Percentiles rank a stretch among this genome's conserved stretches.
Conservation (phyloP, 2,888 invertebrate species). For the Chironomus tentans region DNA sequence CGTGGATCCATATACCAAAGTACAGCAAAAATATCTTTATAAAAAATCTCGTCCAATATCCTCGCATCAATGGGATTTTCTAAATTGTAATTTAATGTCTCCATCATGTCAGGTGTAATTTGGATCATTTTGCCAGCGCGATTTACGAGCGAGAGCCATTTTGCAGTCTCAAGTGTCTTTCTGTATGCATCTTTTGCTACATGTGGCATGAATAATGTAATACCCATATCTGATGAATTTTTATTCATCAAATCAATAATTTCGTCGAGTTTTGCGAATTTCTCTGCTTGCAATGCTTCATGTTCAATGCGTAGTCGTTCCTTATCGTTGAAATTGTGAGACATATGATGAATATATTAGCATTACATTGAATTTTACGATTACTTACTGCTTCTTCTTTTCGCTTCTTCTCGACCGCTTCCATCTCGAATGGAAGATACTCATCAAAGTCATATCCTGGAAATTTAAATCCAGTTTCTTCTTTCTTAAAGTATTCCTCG, state of each 20-base stretch:
- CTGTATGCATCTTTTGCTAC: conserved; percentile 38
- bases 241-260: conserved; percentile 38
- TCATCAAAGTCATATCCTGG: no score
- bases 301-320: conserved; percentile 26
- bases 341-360: no score
- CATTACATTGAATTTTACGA: not conserved
- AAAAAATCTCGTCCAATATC: conserved; percentile 35
- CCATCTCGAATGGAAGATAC: no score
- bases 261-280: conserved; percentile 17
- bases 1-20: conserved; percentile 37
- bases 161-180: conserved; percentile 38
- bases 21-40: conserved; percentile 37
- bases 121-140: conserved; percentile 37
- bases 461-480: no score
- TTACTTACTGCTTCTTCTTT: conserved; percentile 9
- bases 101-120: conserved; percentile 34
- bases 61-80: conserved; percentile 37
- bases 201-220: conserved; percentile 41
- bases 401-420: not conserved
- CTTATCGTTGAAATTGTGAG: not conserved
- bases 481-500: no score
- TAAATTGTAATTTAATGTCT: conserved; percentile 36
- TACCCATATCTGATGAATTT: conserved; percentile 37
- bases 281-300: conserved; percentile 33
- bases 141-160: conserved; percentile 36